Evolutionary conservation across 2,888 invertebrate species (phyloP).

Genomic region (Ypsolopha sequella): DNA sequence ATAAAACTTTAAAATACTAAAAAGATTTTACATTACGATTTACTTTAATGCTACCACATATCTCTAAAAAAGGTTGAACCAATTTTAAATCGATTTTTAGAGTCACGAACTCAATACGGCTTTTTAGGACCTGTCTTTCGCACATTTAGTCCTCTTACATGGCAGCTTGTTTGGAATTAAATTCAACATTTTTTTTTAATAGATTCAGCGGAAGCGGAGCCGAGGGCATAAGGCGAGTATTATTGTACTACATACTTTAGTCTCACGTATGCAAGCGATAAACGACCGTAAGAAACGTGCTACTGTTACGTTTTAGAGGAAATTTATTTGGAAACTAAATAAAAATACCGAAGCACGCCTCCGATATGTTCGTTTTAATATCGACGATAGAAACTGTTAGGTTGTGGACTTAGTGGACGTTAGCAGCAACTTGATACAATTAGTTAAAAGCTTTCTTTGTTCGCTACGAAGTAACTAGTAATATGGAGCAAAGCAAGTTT

Average conservation of each 20-base stretch:
- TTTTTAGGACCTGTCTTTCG: too few relatives aligned
- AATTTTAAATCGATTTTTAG: too few relatives aligned
- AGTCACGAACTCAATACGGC: too few relatives aligned
- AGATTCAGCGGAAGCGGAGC: too few relatives aligned
- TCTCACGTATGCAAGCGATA: not conserved
- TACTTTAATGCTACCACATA: too few relatives aligned
- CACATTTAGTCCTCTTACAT: too few relatives aligned
- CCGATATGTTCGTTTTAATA: conserved; percentile 38
- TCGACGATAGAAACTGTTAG: conserved; percentile 29
- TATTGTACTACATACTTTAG: conserved; percentile 4
- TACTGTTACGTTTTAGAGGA: conserved; percentile 7
- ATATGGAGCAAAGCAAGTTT: not conserved
- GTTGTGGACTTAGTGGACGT: conserved; percentile 19
- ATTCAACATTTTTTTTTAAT: too few relatives aligned
- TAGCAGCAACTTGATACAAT: not conserved
- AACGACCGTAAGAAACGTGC: not conserved
- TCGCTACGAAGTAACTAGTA: not conserved
- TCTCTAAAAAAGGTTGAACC: too few relatives aligned
- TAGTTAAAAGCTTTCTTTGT: not conserved
- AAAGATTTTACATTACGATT: too few relatives aligned
- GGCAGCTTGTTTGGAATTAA: too few relatives aligned
- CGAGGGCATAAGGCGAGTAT: too few relatives aligned
- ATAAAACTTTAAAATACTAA: too few relatives aligned
- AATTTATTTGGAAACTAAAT: conserved; percentile 33
- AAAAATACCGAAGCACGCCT: conserved; percentile 32